Evolutionary conservation across 2,797 vertebrate genomes (phyloP).

Genomic region (Clarias fuscus): DNA sequence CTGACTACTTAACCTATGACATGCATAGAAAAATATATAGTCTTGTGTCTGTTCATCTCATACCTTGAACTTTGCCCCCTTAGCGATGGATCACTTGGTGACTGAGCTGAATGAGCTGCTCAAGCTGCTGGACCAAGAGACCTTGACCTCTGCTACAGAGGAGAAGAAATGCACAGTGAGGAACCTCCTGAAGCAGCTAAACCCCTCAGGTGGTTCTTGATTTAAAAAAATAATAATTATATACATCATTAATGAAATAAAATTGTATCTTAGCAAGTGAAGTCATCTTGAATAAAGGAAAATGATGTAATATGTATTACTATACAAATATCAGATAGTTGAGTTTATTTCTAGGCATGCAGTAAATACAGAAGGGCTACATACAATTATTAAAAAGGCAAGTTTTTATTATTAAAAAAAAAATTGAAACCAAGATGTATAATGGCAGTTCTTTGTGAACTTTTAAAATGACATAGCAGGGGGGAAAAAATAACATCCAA

Average conservation of each 20-base stretch:
- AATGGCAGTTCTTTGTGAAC: background rate
- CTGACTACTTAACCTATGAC: conserved; percentile 34
- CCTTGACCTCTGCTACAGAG: conserved; percentile 84
- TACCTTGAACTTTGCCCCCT: conserved; percentile 51
- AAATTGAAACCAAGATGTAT: background rate
- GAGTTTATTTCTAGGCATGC: background rate
- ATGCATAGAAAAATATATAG: conserved; percentile 20
- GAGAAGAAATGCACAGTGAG: conserved; percentile 91
- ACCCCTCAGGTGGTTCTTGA: conserved; percentile 73
- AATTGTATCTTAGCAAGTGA: background rate
- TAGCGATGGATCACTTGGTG: conserved; percentile 89
- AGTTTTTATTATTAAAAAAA: background rate
- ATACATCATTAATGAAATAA: background rate
- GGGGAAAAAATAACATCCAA: background rate
- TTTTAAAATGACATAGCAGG: background rate
- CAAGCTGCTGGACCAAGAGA: conserved; percentile 92
- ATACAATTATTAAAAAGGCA: background rate
- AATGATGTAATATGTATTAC: background rate
- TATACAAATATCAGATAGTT: background rate
- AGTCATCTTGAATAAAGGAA: background rate
- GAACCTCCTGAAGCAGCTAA: conserved; percentile 86
- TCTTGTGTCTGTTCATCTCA: conserved; percentile 41
- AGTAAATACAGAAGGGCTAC: background rate
- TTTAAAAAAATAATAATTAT: background rate
- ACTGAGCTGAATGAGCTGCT: conserved; percentile 86